Percentiles rank a stretch among this genome's conserved stretches.
phyloP scores from a whole-genome alignment of 2,888 invertebrate genomes.

The Clostera curtula region DNA sequence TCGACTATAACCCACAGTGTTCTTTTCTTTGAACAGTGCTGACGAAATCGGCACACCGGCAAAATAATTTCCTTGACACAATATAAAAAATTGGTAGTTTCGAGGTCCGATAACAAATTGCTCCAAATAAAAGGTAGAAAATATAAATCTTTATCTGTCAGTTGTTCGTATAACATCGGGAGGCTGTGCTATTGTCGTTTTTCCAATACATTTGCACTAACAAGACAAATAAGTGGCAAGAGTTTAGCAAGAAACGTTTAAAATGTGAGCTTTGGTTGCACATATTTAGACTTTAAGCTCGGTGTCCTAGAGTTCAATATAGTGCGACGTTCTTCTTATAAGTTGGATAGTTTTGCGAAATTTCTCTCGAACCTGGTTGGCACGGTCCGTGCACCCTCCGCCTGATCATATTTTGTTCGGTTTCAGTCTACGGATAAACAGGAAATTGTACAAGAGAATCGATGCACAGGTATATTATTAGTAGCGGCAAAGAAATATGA shows the following conservation, averaged over 20 bases:
- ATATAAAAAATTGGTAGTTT: slow-evolving; percentile 14
- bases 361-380: no score
- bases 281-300: no score
- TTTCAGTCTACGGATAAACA: slow-evolving; percentile 33
- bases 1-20: no score
- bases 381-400: slow-evolving; percentile 21
- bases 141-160: slow-evolving; percentile 22
- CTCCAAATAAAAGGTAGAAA: slow-evolving; percentile 15
- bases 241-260: no score
- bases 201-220: slow-evolving; percentile 58
- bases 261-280: no score
- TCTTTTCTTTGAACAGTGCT: no score
- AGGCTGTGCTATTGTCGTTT: slow-evolving; percentile 37
- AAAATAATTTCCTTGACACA: slow-evolving; percentile 2
- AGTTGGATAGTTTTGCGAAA: no score
- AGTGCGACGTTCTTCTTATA: no score
- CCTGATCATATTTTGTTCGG: slow-evolving; percentile 48
- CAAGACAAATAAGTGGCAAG: slow-evolving; percentile 58
- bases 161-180: slow-evolving; percentile 24
- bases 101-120: slow-evolving; percentile 11
- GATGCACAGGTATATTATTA: slow-evolving; percentile 15
- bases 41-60: neutral
- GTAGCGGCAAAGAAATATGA: slow-evolving; percentile 10
- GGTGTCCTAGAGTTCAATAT: no score
- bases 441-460: slow-evolving; percentile 31